Evolutionary conservation across 2,888 invertebrate genomes (phyloP), one percentile per base, ranked within the genome.

Genomic region (Dioctria rufipes): DNA sequence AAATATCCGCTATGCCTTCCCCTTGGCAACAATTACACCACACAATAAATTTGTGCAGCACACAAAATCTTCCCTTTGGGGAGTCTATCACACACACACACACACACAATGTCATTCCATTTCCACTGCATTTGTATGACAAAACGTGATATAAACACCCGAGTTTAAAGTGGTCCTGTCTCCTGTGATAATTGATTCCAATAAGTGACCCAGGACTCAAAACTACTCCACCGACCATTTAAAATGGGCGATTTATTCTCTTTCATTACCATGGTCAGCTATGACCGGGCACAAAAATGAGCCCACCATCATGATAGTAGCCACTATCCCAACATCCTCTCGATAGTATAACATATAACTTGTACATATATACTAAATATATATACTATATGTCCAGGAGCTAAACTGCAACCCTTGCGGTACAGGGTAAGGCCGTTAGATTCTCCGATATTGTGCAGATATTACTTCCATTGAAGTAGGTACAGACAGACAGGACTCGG

Each of bases 161-260:
- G 54, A 54, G 54, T 54, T 51, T 39, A 54, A 54, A 54, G 60
- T 61, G 60, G 42, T 61, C 61, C 60, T 13, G 75, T 60, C 60
- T 61, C 61, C 60, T 13, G 75, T 60, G 75, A 60, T 75, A 75
- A 75, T 75, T 75, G 75, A 75, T 75, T 75, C 46, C 75, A 75
- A 60, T 75, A 75, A 75, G 43, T 42, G 75, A 75, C 60, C 60
- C 61, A 60, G 49, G 60, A 58, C 60, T 60, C 61, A 60, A 60
- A 75, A 58, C 60, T 60, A 43, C 75, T 60, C 75, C 5, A 42
- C 60, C 13, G 13, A 43, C 42, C 75, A 58, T 60, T 75, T 61
- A 43, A 60, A 25, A 75, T 60, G 43, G 42, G 60, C 58, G 60
- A 75, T 75, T 75, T 75, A 75, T 75, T 25, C 61, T 25, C 75